phyloP scores from a whole-genome alignment of 1,140 invertebrate species.

The Heliothis subflexa region DNA sequence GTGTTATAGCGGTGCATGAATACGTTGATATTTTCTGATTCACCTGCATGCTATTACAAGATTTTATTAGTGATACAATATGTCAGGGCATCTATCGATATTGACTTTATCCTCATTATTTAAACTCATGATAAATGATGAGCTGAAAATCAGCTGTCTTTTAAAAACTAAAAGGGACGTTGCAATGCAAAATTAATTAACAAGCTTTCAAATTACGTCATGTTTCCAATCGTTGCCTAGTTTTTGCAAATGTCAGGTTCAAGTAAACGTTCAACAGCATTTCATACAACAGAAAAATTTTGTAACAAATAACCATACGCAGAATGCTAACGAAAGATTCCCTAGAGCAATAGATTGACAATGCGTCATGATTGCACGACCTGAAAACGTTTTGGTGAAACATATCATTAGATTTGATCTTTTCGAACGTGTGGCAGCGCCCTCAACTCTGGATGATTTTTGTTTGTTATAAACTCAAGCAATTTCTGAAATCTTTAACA shows the following conservation, averaged over 20 bases:
- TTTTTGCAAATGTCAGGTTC: constrained; percentile 23
- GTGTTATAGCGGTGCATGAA: constrained; percentile 40
- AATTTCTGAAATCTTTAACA: constrained; percentile 21
- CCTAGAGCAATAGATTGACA: constrained; percentile 62
- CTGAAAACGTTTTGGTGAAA: constrained; percentile 58
- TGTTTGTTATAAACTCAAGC: constrained; percentile 16
- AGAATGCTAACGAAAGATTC: constrained; percentile 54
- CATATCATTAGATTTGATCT: constrained; percentile 67
- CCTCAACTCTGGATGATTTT: constrained; percentile 23
- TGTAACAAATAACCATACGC: constrained; percentile 18
- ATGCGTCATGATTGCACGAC: constrained; percentile 58
- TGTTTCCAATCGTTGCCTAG: neutral
- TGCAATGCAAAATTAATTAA: constrained; percentile 2
- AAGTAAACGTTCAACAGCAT: neutral
- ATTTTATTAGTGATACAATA: constrained; percentile 19
- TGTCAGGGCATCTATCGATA: constrained; percentile 27
- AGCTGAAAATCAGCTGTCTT: too few species aligned
- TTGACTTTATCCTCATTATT: neutral
- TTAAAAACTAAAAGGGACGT: too few species aligned
- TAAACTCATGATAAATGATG: too few species aligned
- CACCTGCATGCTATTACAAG: constrained; percentile 39
- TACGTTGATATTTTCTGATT: constrained; percentile 48
- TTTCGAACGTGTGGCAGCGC: constrained; percentile 52
- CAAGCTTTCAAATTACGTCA: constrained; percentile 28
- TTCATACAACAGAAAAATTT: neutral